Conservation (phyloP, 2,888 invertebrate species). For the Leptinotarsa juncta region DNA sequence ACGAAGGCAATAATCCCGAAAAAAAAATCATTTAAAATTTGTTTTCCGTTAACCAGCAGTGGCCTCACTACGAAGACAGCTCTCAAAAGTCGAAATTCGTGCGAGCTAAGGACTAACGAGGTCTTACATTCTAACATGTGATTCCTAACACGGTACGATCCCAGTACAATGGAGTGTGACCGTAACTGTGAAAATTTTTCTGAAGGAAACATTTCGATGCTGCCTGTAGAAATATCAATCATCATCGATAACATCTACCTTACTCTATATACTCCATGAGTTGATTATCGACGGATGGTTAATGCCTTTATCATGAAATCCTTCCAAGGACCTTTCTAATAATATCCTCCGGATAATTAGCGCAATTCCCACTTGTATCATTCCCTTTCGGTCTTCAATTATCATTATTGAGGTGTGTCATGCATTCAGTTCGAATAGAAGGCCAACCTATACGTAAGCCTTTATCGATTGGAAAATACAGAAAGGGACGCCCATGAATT, state of each 20-base stretch:
- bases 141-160: too few relatives aligned
- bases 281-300: not conserved
- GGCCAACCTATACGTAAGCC: slow-evolving; percentile 6
- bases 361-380: slow-evolving; percentile 14
- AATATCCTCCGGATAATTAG: slow-evolving; percentile 22
- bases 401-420: slow-evolving; percentile 14
- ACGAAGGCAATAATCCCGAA: too few relatives aligned
- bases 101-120: too few relatives aligned
- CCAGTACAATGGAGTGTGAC: too few relatives aligned
- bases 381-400: slow-evolving; percentile 19
- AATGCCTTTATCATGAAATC: slow-evolving; percentile 12
- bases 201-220: too few relatives aligned
- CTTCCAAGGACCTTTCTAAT: slow-evolving; percentile 22
- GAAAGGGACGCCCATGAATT: slow-evolving; percentile 26
- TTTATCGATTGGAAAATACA: slow-evolving; percentile 33
- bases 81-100: too few relatives aligned
- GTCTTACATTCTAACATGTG: too few relatives aligned
- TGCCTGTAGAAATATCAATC: too few relatives aligned
- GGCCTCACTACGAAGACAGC: too few relatives aligned
- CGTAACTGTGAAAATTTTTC: too few relatives aligned
- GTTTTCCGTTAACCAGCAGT: too few relatives aligned
- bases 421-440: slow-evolving; percentile 10
- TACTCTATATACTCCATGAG: not conserved
- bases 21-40: too few relatives aligned
- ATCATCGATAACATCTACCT: not conserved